Conservation (phyloP, 92 coral and sea anemone species). For the Zoanthus solanderi region DNA sequence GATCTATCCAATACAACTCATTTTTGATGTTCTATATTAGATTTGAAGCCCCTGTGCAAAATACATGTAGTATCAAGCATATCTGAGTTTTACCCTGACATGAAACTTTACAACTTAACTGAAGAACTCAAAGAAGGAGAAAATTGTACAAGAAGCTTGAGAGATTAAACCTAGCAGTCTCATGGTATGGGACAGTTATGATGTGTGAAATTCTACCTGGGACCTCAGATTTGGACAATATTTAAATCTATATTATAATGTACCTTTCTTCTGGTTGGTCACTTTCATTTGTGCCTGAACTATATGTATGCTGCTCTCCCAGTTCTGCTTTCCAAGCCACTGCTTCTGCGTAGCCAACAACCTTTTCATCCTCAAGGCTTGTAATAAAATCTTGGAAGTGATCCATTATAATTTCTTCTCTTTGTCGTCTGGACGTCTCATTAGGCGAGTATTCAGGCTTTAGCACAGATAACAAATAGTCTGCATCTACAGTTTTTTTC, state of each 20-base stretch:
- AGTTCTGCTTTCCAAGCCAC: slow-evolving; percentile 35
- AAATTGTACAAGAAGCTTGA: slow-evolving; percentile 31
- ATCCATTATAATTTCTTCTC: slow-evolving; percentile 46
- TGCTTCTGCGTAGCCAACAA: slow-evolving; percentile 30
- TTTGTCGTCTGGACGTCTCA: slow-evolving; percentile 18
- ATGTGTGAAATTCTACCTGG: slow-evolving; percentile 27
- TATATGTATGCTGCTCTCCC: slow-evolving; percentile 1
- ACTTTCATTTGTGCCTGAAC: slow-evolving; percentile 27
- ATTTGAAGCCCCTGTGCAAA: slow-evolving; percentile 27
- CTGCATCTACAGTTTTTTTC: slow-evolving; percentile 46
- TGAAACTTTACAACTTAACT: slow-evolving; percentile 22
- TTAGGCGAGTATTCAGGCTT: slow-evolving; percentile 36
- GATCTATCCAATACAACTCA: slow-evolving; percentile 21
- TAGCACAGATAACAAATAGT: slow-evolving; percentile 52
- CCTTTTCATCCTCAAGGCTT: slow-evolving; percentile 40
- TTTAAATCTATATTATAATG: slow-evolving; percentile 20
- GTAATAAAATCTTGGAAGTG: slow-evolving; percentile 48
- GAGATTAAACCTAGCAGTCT: slow-evolving; percentile 13
- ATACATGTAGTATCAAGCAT: slow-evolving; percentile 11
- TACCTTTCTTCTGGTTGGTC: slow-evolving; percentile 38
- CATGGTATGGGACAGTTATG: slow-evolving; percentile 24
- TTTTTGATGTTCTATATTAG: slow-evolving; percentile 18
- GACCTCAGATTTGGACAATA: slow-evolving; percentile 31
- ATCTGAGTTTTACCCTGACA: slow-evolving; percentile 29
- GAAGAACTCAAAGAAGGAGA: slow-evolving; percentile 2